Conservation (phyloP, 1,140 invertebrate genomes). For the Solenopsis fugax region DNA sequence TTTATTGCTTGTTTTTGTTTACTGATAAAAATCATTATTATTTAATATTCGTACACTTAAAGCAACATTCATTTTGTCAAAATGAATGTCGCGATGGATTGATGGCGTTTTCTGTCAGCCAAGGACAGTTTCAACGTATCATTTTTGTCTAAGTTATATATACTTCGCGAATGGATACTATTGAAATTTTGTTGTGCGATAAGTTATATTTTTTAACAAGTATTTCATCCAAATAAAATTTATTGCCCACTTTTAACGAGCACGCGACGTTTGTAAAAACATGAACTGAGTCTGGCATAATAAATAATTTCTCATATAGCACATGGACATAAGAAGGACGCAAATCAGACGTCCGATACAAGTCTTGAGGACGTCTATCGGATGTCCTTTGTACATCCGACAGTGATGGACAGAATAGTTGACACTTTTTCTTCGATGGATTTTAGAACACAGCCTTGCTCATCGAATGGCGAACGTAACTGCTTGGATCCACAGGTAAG, state of each 20-base stretch:
- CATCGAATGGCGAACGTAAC: too few species aligned
- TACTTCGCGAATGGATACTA: background rate
- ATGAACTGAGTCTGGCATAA: background rate
- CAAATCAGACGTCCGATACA: too few species aligned
- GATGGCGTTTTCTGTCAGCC: background rate
- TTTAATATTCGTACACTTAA: background rate
- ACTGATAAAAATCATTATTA: too few species aligned
- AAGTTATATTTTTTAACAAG: background rate
- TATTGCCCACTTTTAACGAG: background rate
- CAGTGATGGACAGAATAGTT: too few species aligned
- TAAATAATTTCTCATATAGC: background rate
- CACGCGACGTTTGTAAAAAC: background rate
- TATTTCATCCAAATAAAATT: constrained; percentile 9
- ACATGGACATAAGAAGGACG: too few species aligned
- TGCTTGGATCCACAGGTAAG: too few species aligned
- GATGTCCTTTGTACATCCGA: too few species aligned
- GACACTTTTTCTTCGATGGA: too few species aligned
- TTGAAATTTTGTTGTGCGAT: background rate
- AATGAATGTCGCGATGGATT: background rate
- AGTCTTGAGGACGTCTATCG: too few species aligned
- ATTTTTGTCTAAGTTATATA: background rate
- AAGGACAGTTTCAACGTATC: background rate
- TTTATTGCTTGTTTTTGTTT: too few species aligned
- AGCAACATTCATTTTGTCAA: background rate
- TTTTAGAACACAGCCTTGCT: too few species aligned